A percentile compares a stretch with the other conserved stretches of the same genome.
phyloP scores from a whole-genome alignment of 2,113 vertebrate species.

The Leucopternis melanops region DNA sequence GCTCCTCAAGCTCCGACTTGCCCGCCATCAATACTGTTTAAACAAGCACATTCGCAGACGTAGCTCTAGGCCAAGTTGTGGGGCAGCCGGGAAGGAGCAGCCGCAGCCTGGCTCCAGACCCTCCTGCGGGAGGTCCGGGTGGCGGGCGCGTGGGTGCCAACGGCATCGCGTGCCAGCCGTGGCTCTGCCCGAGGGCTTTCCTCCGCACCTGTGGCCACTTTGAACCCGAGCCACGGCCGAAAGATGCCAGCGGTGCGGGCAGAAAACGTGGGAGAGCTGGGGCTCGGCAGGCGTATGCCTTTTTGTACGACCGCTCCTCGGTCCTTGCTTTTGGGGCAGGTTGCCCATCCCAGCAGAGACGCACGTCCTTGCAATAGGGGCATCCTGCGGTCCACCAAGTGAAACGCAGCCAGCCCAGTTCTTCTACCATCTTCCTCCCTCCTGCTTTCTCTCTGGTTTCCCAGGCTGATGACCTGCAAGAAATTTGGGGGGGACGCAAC shows the following conservation, averaged over 20 bases:
- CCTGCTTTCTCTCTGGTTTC: background rate
- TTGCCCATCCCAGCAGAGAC: background rate
- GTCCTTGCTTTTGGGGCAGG: background rate
- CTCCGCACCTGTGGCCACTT: background rate
- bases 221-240: background rate
- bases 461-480: background rate
- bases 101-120: background rate
- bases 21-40: background rate
- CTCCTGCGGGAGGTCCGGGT: background rate
- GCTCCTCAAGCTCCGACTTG: slow-evolving; percentile 12
- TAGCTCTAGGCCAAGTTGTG: slow-evolving; percentile 42
- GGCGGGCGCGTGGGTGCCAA: background rate
- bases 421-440: background rate
- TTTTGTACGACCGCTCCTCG: background rate
- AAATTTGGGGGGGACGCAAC: background rate
- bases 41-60: slow-evolving; percentile 19
- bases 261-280: background rate
- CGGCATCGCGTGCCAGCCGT: background rate
- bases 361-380: accelerated
- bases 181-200: background rate
- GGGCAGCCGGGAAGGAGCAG: background rate
- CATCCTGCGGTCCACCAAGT: background rate
- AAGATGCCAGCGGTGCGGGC: background rate
- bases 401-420: background rate
- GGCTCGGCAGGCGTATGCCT: accelerated